Evolutionary conservation across 2,113 vertebrate species (phyloP).

Genomic region (Pantherophis guttatus): DNA sequence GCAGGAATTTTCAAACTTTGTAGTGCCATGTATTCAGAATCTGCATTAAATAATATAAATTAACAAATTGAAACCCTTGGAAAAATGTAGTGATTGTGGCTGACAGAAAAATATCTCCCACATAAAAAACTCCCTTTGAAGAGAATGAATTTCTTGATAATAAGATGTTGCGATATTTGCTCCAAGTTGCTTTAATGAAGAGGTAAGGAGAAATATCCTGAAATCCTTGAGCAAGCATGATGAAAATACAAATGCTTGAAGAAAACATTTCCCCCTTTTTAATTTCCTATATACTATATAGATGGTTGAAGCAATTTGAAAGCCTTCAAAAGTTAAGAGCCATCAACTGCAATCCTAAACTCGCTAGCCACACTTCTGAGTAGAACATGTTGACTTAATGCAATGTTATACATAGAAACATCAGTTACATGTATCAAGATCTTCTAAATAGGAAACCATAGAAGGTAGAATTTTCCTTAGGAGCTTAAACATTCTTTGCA

Average conservation of each 20-base stretch:
- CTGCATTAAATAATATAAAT: background rate
- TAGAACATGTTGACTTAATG: background rate
- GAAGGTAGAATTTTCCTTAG: background rate
- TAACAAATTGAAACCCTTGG: background rate
- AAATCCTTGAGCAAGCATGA: background rate
- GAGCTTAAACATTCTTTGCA: background rate
- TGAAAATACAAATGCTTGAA: background rate
- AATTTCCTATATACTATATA: background rate
- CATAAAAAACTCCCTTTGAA: background rate
- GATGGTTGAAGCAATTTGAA: background rate
- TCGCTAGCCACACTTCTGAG: background rate
- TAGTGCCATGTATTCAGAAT: background rate
- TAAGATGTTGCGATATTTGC: background rate
- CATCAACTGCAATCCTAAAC: background rate
- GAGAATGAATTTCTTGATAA: background rate
- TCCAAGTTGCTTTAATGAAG: background rate
- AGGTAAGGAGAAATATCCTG: background rate
- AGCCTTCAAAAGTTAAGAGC: background rate
- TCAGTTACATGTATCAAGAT: background rate
- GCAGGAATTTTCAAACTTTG: background rate
- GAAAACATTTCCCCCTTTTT: background rate
- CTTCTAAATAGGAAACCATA: background rate
- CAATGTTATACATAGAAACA: background rate
- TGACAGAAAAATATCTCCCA: background rate
- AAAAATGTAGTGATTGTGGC: background rate